These are phyloP conservation scores for Subanguina moxae DNA, from an alignment of 1,140 invertebrate species.

Conservation along the genomic window DNA sequence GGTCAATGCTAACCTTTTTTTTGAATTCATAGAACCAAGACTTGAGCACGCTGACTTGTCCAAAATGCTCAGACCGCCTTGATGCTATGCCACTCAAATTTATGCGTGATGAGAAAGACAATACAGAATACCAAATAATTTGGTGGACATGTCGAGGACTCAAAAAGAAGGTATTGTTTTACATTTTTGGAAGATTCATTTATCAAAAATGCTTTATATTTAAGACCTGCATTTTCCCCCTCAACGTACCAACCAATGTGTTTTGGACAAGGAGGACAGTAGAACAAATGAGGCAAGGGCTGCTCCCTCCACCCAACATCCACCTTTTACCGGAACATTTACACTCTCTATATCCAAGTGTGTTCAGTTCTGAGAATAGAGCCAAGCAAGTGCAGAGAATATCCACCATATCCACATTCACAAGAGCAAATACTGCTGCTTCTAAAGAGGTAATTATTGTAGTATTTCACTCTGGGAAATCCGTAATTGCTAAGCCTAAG, in stretches of 20 bases:
- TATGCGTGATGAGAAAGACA: constrained; percentile 19
- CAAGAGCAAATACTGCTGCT: neutral
- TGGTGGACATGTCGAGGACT: constrained; percentile 50
- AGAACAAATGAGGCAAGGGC: constrained; percentile 31
- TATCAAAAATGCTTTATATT: constrained; percentile 15
- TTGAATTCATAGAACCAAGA: constrained; percentile 4
- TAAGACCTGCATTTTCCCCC: constrained; percentile 41
- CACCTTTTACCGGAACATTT: constrained; percentile 36
- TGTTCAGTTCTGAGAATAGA: constrained; percentile 21
- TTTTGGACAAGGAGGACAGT: constrained; percentile 41
- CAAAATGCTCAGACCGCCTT: constrained; percentile 31
- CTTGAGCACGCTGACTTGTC: constrained; percentile 30
- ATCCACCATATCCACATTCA: neutral
- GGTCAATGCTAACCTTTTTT: neutral
- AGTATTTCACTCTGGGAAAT: too few species aligned
- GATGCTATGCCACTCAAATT: constrained; percentile 30
- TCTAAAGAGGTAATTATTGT: too few species aligned
- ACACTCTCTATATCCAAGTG: constrained; percentile 36
- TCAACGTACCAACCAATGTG: constrained; percentile 43
- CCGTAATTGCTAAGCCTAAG: too few species aligned
- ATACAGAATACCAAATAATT: constrained; percentile 28
- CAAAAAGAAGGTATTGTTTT: constrained; percentile 25
- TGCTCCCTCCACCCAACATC: constrained; percentile 44
- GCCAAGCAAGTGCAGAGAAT: neutral
- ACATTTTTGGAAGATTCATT: neutral